A percentile compares a stretch with the other conserved stretches of the same genome.
Evolutionary conservation across 1,140 invertebrate genomes (phyloP).

Genomic region (Cepaea nemoralis): DNA sequence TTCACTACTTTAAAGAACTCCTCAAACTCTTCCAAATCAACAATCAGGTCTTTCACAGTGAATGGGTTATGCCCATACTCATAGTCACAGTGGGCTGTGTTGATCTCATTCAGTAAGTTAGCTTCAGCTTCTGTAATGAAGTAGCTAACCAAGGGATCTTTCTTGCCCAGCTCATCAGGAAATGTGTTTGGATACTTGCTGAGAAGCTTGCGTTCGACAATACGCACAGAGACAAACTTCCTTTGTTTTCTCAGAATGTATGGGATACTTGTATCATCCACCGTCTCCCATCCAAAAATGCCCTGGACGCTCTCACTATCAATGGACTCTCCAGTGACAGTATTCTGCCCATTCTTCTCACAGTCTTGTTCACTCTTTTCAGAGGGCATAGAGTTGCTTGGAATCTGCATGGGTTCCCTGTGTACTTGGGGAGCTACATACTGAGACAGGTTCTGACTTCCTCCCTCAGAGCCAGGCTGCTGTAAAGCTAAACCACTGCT

Average conservation of each 20-base stretch:
- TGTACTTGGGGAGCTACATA: background rate
- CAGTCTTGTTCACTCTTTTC: background rate
- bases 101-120: conserved; percentile 92
- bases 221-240: conserved; percentile 91
- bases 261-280: conserved; percentile 88
- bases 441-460: background rate
- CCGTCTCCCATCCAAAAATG: conserved; percentile 88
- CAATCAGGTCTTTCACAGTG: conserved; percentile 89
- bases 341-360: conserved; percentile 19
- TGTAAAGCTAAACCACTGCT: background rate
- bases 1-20: conserved; percentile 84
- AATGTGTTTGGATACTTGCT: conserved; percentile 73
- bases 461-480: background rate
- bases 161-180: conserved; percentile 66
- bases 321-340: conserved; percentile 49
- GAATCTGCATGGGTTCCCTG: conserved; percentile 15
- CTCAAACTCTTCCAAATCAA: conserved; percentile 85
- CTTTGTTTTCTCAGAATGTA: conserved; percentile 86
- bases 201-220: conserved; percentile 82
- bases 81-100: conserved; percentile 89
- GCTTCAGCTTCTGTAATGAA: conserved; percentile 93
- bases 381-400: conserved; percentile 18
- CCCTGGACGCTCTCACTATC: conserved; percentile 75
- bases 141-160: conserved; percentile 82
- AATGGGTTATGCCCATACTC: conserved; percentile 91